Percentiles rank a stretch among this genome's conserved stretches.
Conservation (phyloP, 1,140 invertebrate species). For the Pollicipes pollicipes region DNA sequence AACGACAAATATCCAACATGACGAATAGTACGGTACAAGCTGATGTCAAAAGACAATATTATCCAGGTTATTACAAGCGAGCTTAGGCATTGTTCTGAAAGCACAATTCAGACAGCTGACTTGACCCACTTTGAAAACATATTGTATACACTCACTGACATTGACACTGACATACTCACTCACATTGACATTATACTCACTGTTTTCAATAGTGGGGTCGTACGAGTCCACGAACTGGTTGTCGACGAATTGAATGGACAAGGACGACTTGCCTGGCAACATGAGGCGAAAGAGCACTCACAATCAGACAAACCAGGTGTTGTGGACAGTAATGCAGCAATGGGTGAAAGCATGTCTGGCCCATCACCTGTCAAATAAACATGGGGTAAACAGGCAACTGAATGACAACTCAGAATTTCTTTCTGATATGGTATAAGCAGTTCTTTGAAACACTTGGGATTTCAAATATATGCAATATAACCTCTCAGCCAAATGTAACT, state of each 20-base stretch:
- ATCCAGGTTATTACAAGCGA: no score
- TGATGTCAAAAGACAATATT: no score
- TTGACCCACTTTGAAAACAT: no score
- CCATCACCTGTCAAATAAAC: neutral
- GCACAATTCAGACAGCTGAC: no score
- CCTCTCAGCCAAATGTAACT: no score
- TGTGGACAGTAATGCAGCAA: neutral
- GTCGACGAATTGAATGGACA: constrained; percentile 42
- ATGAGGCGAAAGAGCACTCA: neutral
- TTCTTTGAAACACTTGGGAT: no score
- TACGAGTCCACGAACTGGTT: constrained; percentile 97
- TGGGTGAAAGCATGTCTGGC: neutral
- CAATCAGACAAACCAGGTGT: neutral
- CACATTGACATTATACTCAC: neutral
- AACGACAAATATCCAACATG: no score
- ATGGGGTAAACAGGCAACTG: neutral
- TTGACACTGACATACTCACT: no score
- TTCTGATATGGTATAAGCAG: neutral
- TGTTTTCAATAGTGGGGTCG: constrained; percentile 97
- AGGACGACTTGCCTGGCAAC: neutral
- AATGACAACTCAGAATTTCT: neutral
- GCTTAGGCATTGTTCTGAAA: no score
- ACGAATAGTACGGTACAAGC: no score
- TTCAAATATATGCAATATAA: no score
- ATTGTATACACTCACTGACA: neutral